Conservation (phyloP, 2,113 vertebrate genomes). For the Pterophyllum scalare region DNA sequence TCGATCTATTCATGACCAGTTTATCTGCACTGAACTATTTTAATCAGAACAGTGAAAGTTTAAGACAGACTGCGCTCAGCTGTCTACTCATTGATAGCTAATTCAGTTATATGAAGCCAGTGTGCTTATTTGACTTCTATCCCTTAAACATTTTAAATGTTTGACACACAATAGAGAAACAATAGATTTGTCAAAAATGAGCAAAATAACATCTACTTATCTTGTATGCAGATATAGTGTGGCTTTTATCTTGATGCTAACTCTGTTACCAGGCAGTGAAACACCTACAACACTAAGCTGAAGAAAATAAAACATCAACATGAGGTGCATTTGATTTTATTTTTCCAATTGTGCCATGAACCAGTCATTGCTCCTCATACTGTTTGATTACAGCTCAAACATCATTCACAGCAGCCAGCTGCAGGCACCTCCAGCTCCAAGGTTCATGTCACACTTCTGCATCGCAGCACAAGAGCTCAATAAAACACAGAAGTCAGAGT, state of each 20-base stretch:
- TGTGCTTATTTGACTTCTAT: background rate
- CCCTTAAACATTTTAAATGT: background rate
- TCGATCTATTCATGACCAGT: background rate
- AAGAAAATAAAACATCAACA: background rate
- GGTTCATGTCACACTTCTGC: background rate
- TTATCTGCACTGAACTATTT: background rate
- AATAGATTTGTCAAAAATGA: background rate
- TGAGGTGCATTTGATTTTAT: background rate
- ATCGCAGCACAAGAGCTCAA: background rate
- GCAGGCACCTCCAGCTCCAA: background rate
- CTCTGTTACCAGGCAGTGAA: background rate
- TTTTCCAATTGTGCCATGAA: no score
- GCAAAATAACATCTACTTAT: background rate
- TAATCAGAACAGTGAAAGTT: accelerated
- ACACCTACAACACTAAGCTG: background rate
- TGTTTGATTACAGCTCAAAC: slow-evolving; percentile 13
- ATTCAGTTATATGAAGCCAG: background rate
- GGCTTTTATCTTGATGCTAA: background rate
- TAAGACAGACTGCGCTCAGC: background rate
- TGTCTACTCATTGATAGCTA: background rate
- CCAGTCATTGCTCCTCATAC: background rate
- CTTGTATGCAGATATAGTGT: background rate
- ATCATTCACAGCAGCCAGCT: background rate
- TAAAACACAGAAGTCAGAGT: background rate
- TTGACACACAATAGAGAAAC: background rate